Base-by-base conservation (phyloP, 2,797 vertebrate species). In the Ceyx erithaca region DNA sequence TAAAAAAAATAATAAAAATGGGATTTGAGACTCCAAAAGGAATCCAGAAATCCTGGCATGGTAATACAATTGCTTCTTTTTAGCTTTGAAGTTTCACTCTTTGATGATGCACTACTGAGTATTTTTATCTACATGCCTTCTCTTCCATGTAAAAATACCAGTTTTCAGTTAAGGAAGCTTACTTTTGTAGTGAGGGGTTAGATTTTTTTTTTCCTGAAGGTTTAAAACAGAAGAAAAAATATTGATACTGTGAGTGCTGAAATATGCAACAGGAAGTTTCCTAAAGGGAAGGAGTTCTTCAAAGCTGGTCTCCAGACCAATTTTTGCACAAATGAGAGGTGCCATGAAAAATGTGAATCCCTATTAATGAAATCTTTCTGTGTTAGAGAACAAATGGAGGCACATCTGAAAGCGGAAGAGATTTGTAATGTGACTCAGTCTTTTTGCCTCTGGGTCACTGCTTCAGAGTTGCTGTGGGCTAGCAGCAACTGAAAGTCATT, bases 291-390 rank as follows among this genome's bases (percentile, higher is more conserved):
- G 16, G 22, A 59, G 12, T 58, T 92, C n/a, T 81, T 83, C 40
- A 58, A 92, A 92, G 89, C 8, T 52, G 10, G 11, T 62, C 33
- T 90, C 45, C 69, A 80, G 59, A 81, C 21, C 57, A 72, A 72
- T 82, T 82, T 89, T 83, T 80, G 19, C 66, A 62, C 14, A 83
- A 92, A 89, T 57, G 26, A 95, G 59, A 73, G 41, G 37, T 51
- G 59, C 37, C 37, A 18, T 75, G 61, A 82, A 90, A 94, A 90
- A 87, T 72, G 0, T 80, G 87, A 84, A 85, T 79, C 46, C 26
- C 18, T 93, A 90, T 71, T 94, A 94, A 93, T 89, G 80, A 92
- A 85, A 90, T 61, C 63, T 87, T 92, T 61, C 41, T 15, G n/a
- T 64, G n/a, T 79, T 55, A 55, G 58, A 87, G 90, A 85, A 76